Evolutionary conservation across 1,140 invertebrate species (phyloP), one percentile per base, ranked within the genome.

Genomic region (Dufourea novaeangliae): DNA sequence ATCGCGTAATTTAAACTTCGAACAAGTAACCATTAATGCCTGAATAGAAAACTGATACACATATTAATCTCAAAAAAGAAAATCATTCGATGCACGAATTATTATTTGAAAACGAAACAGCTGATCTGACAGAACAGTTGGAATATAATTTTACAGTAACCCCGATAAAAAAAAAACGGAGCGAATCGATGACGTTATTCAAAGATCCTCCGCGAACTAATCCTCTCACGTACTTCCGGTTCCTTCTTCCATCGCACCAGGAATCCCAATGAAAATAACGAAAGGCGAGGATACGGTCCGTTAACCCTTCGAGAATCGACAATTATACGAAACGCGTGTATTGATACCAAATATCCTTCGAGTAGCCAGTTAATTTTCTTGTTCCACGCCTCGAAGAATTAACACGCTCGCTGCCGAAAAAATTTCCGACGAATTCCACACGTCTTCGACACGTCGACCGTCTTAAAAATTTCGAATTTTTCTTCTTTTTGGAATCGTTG

Each of bases 161-260:
- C 46, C 34, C 27, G 14, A 5, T 1, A 37, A 1, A 27, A 63
- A 52, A 27, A 11, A 72, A 20, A 46, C 14, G n/a, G n/a, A n/a
- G n/a, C n/a, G n/a, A n/a, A n/a, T n/a, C 25, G 12, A 69, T 6
- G 27, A 41, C 5, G 39, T n/a, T n/a, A n/a, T n/a, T n/a, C n/a
- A 80, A 52, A 56, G 22, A 20, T 50, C 27, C 22, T 46, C 2
- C 8, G 10, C 20, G n/a, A 2, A n/a, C 37, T 5, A 68, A 75
- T 75, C 14, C 63, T 69, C 64, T 68, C 73, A 22, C 32, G 22
- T 44, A 8, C 27, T 29, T 29, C 39, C 34, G 41, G n/a, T 56
- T 63, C 54, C 73, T 82, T 64, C 74, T 76, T 78, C 74, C 79
- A 44, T 72, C 75, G 69, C 74, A 63, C 68, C n/a, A n/a, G 52